Evolutionary conservation across 2,888 invertebrate genomes (phyloP), one percentile per base, ranked within the genome.

Genomic region (Scelioninae gen. 1): DNA sequence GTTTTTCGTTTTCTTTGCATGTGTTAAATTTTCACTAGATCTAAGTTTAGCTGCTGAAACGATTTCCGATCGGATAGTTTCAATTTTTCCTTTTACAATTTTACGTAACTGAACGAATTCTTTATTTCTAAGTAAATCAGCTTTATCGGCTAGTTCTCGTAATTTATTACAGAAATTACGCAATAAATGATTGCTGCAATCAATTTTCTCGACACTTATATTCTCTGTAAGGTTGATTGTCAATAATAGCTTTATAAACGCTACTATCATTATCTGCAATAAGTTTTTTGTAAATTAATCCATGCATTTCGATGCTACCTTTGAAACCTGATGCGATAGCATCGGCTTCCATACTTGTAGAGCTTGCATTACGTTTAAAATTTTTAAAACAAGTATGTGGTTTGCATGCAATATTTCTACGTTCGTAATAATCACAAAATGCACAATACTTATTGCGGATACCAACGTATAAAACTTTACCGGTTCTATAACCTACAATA

Each of bases 331-430:
- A 7, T 34, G 34, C 34, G 9, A 34, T 34, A 34, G 34, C 34
- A 45, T 45, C 45, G 10, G 45, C n/a, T n/a, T n/a, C n/a, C n/a
- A n/a, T n/a, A n/a, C n/a, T n/a, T n/a, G n/a, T n/a, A n/a, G n/a
- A n/a, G 8, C 45, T 45, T 5, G 45, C 45, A 11, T 45, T 45
- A 13, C 49, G 49, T 6, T 51, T 16, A 23, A 51, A 51, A 51
- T 51, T 51, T 51, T 51, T 51, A 11, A 15, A 51, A n/a, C 49
- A 51, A 2, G 49, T 51, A 16, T 51, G 49, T 5, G 49, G 11
- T 11, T 51, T 51, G n/a, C 49, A 51, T 9, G 49, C 15, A 15
- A 51, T 15, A 23, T 51, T 51, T 5, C 11, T 51, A 7, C 49
- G 15, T 11, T 15, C 49, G 11, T 51, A 51, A 16, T 16, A 51